A percentile compares a stretch with the other conserved stretches of the same genome.
Conservation (phyloP, 2,888 invertebrate species). For the Drosophila incognita region DNA sequence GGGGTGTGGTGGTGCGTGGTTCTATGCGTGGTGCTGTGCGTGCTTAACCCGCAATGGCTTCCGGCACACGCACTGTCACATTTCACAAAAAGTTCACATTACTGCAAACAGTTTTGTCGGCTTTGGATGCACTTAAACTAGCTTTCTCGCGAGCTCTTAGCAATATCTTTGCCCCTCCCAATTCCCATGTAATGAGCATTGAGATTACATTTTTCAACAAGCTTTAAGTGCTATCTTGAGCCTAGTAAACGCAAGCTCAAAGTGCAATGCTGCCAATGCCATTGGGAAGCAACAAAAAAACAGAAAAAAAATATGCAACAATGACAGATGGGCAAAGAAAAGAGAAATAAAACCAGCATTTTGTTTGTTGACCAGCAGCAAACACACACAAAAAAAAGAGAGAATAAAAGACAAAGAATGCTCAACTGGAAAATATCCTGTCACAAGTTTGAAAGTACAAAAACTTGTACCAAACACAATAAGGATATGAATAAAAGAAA, state of each 20-base stretch:
- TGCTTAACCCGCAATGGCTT: slow-evolving; percentile 74
- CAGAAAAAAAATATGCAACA: background rate
- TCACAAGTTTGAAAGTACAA: too few relatives aligned
- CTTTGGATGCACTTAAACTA: slow-evolving; percentile 45
- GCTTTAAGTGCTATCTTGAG: slow-evolving; percentile 44
- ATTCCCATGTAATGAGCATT: slow-evolving; percentile 46
- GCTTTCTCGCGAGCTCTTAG: background rate
- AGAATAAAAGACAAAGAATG: background rate
- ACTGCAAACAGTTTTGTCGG: slow-evolving; percentile 38
- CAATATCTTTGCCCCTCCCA: background rate
- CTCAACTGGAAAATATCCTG: slow-evolving; percentile 3
- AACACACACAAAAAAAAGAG: slow-evolving; percentile 12
- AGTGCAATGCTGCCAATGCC: slow-evolving; percentile 31
- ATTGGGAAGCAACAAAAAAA: slow-evolving; percentile 8
- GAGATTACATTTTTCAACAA: slow-evolving; percentile 55
- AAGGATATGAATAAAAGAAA: background rate
- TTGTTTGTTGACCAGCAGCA: slow-evolving; percentile 49
- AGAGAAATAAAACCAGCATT: slow-evolving; percentile 34
- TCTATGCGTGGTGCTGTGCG: slow-evolving; percentile 30
- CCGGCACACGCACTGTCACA: slow-evolving; percentile 63
- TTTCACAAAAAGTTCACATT: slow-evolving; percentile 56
- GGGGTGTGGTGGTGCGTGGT: slow-evolving; percentile 1
- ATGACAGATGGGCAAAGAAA: slow-evolving; percentile 7
- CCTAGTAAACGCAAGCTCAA: slow-evolving; percentile 26
- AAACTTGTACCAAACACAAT: background rate